Percentiles rank a stretch among this genome's conserved stretches.
phyloP scores from a whole-genome alignment of 2,888 invertebrate genomes.

The Trilocha varians region DNA sequence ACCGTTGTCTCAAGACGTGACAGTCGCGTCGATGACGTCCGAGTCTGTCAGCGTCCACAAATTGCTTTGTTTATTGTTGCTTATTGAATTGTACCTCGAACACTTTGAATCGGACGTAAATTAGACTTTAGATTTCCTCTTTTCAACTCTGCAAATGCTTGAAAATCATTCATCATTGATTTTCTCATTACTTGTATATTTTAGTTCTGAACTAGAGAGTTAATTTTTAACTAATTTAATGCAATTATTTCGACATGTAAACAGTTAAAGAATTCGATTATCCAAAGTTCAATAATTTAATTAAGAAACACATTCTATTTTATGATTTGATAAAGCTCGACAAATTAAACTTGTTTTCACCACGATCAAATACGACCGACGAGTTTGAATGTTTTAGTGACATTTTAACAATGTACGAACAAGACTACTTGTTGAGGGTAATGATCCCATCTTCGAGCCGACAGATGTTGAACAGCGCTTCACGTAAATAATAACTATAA shows the following conservation, averaged over 20 bases:
- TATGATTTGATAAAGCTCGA: slow-evolving; percentile 6
- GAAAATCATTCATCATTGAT: too few species aligned
- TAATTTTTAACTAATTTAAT: too few species aligned
- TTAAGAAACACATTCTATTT: not conserved
- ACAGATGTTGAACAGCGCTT: slow-evolving; percentile 38
- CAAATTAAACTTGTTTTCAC: slow-evolving; percentile 4
- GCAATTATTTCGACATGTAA: not conserved
- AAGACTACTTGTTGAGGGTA: slow-evolving; percentile 21
- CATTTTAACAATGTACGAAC: slow-evolving; percentile 13
- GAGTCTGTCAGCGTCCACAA: slow-evolving; percentile 31
- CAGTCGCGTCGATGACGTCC: slow-evolving; percentile 20
- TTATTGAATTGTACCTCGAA: slow-evolving; percentile 32
- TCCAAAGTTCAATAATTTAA: not conserved
- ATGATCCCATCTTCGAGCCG: slow-evolving; percentile 27
- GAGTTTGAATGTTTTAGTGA: slow-evolving; percentile 13
- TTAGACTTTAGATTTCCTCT: not conserved
- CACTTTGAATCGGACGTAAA: slow-evolving; percentile 2
- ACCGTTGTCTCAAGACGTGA: slow-evolving; percentile 17
- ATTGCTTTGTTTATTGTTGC: slow-evolving; percentile 45
- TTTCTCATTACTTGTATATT: too few species aligned
- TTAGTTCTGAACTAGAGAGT: too few species aligned
- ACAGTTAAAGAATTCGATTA: not conserved
- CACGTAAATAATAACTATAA: too few species aligned
- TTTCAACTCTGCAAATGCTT: too few species aligned
- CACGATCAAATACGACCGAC: slow-evolving; percentile 17